These are phyloP conservation scores for Ceraclea dissimilis DNA, from an alignment of 2,888 invertebrate genomes.

Conservation along the genomic window DNA sequence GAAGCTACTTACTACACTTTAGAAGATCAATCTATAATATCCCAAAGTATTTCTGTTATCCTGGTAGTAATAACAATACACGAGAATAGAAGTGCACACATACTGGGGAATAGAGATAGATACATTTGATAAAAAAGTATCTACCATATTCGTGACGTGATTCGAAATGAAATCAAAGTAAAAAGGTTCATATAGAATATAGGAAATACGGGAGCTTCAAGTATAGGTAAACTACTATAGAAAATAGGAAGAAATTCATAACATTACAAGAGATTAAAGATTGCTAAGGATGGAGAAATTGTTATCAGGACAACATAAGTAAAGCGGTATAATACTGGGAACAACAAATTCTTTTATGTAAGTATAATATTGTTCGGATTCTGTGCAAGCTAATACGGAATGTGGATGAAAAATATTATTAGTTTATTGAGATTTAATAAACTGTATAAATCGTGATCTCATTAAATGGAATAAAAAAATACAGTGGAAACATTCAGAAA, in stretches of 20 bases:
- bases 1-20: constrained; percentile 14
- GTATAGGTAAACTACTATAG: no score
- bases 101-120: constrained; percentile 3
- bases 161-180: neutral
- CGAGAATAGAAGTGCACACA: constrained; percentile 10
- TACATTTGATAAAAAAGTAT: neutral
- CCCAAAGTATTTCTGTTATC: constrained; percentile 16
- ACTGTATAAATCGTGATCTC: constrained; percentile 13
- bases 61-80: constrained; percentile 4
- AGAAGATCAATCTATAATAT: constrained; percentile 23
- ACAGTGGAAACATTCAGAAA: neutral
- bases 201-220: no score
- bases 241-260: no score
- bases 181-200: no score
- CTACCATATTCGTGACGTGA: neutral
- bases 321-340: neutral
- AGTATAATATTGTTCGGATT: neutral
- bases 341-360: neutral
- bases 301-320: neutral
- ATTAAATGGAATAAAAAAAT: constrained; percentile 12
- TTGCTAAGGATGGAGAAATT: neutral
- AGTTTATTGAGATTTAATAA: neutral
- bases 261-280: no score
- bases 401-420: no score
- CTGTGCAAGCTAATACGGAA: neutral